These are phyloP conservation scores for Agelastica alni DNA, from an alignment of 2,888 invertebrate genomes.

Conservation along the genomic window DNA sequence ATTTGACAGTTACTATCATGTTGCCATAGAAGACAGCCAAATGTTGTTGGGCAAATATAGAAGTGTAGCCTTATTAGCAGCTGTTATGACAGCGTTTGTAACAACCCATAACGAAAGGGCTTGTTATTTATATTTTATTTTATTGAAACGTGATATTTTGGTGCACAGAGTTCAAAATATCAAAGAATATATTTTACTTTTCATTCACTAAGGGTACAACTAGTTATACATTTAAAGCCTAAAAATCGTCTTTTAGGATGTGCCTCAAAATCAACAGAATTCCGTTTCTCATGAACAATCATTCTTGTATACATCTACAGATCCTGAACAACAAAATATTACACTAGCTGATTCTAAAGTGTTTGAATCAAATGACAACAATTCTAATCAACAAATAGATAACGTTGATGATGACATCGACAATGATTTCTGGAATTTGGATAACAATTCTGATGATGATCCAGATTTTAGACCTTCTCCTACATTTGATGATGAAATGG, in stretches of 20 bases:
- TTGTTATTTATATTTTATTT: not conserved
- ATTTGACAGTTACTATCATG: no score
- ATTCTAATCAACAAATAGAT: slow-evolving; percentile 5
- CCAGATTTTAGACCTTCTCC: slow-evolving; percentile 16
- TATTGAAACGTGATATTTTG: no score
- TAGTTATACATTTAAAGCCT: not conserved
- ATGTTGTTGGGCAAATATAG: no score
- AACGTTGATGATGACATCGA: not conserved
- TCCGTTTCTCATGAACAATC: not conserved
- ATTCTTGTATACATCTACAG: no score
- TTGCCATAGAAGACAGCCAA: no score
- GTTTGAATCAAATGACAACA: slow-evolving; percentile 7
- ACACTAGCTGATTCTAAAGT: not conserved
- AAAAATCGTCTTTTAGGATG: not conserved
- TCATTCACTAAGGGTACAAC: no score
- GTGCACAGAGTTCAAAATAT: no score
- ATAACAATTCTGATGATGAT: slow-evolving; percentile 1
- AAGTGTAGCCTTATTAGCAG: not conserved
- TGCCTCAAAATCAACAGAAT: not conserved
- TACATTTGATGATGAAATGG: slow-evolving; percentile 7
- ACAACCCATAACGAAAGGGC: not conserved
- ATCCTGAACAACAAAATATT: no score
- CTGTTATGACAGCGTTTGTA: not conserved
- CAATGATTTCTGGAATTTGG: slow-evolving; percentile 12
- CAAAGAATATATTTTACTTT: no score